These are phyloP conservation scores for Oscheius myriophilus DNA, from an alignment of 2,888 invertebrate species.

Conservation along the genomic window DNA sequence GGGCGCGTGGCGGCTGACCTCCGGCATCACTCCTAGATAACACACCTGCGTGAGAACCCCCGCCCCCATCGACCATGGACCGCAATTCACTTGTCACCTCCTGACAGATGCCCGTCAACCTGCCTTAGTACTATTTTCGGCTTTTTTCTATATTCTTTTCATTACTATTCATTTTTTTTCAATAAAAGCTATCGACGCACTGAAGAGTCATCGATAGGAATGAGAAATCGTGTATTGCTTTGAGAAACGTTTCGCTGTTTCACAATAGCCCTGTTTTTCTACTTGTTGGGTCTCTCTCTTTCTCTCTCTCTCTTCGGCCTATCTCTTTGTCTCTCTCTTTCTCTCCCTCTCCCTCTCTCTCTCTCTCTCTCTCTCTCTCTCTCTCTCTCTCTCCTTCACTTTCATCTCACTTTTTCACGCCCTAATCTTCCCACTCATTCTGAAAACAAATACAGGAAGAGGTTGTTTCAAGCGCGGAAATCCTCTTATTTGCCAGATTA, in stretches of 20 bases:
- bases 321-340: not conserved
- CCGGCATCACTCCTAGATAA: constrained; percentile 2
- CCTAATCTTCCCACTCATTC: too few relatives aligned
- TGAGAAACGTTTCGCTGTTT: not conserved
- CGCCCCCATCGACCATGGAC: not conserved
- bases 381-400: not conserved
- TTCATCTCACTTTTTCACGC: too few relatives aligned
- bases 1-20: too few relatives aligned
- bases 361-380: not conserved
- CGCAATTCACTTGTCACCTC: not conserved
- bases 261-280: not conserved
- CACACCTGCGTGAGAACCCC: constrained; percentile 26
- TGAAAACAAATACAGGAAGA: constrained; percentile 5
- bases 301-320: not conserved
- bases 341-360: constrained; percentile 2
- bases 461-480: too few relatives aligned
- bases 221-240: constrained; percentile 32
- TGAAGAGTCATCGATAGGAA: constrained; percentile 23
- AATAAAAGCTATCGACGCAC: constrained; percentile 23
- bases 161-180: constrained; percentile 27
- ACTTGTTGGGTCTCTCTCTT: not conserved
- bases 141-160: constrained; percentile 1
- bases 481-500: too few relatives aligned
- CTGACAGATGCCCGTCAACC: not conserved
- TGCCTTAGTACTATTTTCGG: not conserved